Conservation (phyloP, 2,113 vertebrate species). For the Promerops cafer region DNA sequence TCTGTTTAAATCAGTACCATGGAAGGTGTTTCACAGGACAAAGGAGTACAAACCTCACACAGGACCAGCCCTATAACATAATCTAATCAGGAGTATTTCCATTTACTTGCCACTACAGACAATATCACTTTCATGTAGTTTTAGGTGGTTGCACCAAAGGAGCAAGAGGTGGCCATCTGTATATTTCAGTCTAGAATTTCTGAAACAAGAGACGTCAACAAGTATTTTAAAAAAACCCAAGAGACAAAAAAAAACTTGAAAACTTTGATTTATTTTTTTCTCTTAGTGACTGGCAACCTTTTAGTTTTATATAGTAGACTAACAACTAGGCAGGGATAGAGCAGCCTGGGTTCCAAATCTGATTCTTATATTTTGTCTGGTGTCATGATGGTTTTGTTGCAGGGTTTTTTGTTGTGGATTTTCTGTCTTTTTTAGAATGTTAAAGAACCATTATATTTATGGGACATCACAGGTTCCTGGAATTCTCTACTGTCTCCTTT, state of each 20-base stretch:
- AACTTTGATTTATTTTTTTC: background rate
- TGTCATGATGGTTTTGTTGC: background rate
- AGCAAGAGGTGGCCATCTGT: background rate
- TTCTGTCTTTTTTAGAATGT: background rate
- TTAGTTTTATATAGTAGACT: background rate
- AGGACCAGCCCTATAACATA: background rate
- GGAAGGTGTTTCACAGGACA: background rate
- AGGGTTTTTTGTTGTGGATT: rapidly evolving
- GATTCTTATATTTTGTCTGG: background rate
- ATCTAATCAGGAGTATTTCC: background rate
- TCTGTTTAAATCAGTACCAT: background rate
- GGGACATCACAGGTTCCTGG: background rate
- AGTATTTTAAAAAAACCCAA: background rate
- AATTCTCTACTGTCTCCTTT: background rate
- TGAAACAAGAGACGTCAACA: background rate
- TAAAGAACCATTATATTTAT: background rate
- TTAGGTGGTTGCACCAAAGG: background rate
- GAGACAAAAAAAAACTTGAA: background rate
- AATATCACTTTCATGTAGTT: background rate
- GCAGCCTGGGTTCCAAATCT: background rate
- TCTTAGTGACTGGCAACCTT: background rate
- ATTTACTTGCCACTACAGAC: background rate
- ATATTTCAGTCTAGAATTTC: background rate
- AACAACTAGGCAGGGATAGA: background rate
- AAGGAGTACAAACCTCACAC: background rate